phyloP scores from a whole-genome alignment of 2,113 vertebrate genomes.

The Perognathus longimembris region DNA sequence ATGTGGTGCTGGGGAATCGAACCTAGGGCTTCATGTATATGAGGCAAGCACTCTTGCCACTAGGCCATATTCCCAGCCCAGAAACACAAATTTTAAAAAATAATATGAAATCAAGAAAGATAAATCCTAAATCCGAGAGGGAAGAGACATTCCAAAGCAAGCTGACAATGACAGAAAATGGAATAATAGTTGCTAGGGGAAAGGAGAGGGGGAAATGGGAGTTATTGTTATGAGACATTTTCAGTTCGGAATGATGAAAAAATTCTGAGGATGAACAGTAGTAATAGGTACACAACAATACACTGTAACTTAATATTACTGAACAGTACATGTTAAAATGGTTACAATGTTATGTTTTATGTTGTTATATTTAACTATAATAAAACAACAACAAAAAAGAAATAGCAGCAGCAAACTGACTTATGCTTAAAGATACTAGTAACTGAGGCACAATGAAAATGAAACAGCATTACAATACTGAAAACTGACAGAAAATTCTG shows the following conservation, averaged over 20 bases:
- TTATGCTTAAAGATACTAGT: not conserved
- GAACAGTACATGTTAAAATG: not conserved
- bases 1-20: too few species aligned
- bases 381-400: not conserved
- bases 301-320: not conserved
- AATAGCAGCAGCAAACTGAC: not conserved
- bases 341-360: not conserved
- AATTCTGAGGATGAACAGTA: not conserved
- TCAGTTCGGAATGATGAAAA: not conserved
- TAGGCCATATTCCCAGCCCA: too few species aligned
- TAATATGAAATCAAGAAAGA: not conserved
- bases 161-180: not conserved
- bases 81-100: not conserved
- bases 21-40: too few species aligned
- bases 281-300: not conserved
- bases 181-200: not conserved
- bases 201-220: not conserved
- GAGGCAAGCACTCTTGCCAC: too few species aligned
- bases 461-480: not conserved
- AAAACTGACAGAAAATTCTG: too few species aligned
- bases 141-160: not conserved
- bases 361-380: conserved; percentile 19
- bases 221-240: not conserved
- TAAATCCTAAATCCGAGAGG: not conserved
- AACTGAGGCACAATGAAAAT: not conserved